These are phyloP conservation scores for Sardinella longiceps DNA, from an alignment of 2,797 vertebrate species.

Conservation along the genomic window DNA sequence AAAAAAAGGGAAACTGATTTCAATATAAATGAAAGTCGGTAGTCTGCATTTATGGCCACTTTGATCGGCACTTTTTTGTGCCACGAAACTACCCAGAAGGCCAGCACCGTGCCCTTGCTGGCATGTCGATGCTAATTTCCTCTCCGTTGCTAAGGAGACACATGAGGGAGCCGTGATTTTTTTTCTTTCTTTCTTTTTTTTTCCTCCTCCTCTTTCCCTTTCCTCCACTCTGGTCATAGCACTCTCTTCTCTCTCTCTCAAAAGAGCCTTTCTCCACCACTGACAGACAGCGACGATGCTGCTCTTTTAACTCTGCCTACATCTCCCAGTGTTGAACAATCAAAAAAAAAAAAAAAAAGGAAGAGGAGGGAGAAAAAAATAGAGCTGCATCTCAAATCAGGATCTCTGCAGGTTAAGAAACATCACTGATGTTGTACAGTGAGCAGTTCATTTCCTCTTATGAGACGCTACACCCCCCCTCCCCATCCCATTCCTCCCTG, in stretches of 20 bases:
- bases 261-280: slow-evolving; percentile 74
- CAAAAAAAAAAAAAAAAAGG: slow-evolving; percentile 44
- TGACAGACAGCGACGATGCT: slow-evolving; percentile 49
- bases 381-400: slow-evolving; percentile 73
- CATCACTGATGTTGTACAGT: slow-evolving; percentile 71
- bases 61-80: slow-evolving; percentile 71
- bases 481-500: not conserved
- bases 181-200: not conserved
- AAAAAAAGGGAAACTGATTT: slow-evolving; percentile 73
- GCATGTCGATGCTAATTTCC: slow-evolving; percentile 81
- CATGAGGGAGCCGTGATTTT: slow-evolving; percentile 68
- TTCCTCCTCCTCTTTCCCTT: not conserved
- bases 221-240: slow-evolving; percentile 72
- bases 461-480: slow-evolving; percentile 32
- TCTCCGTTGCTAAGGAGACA: slow-evolving; percentile 77
- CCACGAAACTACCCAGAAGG: slow-evolving; percentile 72
- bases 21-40: slow-evolving; percentile 83
- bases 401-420: slow-evolving; percentile 60
- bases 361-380: slow-evolving; percentile 62
- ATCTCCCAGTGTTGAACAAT: slow-evolving; percentile 68
- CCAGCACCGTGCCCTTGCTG: slow-evolving; percentile 76
- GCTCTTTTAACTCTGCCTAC: slow-evolving; percentile 59
- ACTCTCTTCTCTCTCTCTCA: slow-evolving; percentile 73
- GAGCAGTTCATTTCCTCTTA: slow-evolving; percentile 67
- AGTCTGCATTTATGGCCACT: slow-evolving; percentile 74